A percentile compares a stretch with the other conserved stretches of the same genome.
These are phyloP conservation scores for Sminthopsis crassicaudata DNA, from an alignment of 2,113 vertebrate genomes.

Conservation along the genomic window DNA sequence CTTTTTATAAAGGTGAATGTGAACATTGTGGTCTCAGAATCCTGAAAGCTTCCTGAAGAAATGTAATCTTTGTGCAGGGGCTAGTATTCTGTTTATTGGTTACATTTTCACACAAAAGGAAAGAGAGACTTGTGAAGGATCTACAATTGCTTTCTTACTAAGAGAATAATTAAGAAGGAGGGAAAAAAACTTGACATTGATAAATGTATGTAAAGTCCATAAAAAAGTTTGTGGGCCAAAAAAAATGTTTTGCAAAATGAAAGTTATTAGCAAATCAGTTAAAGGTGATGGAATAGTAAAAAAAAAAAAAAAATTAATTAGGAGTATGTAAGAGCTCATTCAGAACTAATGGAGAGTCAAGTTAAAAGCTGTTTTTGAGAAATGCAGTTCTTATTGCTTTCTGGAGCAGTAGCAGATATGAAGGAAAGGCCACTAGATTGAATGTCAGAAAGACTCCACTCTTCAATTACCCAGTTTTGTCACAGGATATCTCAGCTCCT, in stretches of 20 bases:
- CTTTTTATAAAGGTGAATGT: neutral
- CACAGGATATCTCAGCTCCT: neutral
- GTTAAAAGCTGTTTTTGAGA: neutral
- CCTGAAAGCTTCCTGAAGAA: neutral
- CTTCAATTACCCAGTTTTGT: neutral
- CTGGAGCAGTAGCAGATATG: neutral
- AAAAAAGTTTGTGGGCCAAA: neutral
- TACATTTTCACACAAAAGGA: neutral
- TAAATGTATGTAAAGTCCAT: neutral
- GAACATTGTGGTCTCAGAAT: neutral
- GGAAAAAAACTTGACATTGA: neutral
- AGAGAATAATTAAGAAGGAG: neutral
- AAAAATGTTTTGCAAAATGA: neutral
- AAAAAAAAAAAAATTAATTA: neutral
- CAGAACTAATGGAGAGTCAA: neutral
- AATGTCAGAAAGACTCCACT: neutral
- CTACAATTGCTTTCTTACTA: neutral
- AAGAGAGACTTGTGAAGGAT: neutral
- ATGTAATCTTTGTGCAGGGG: neutral
- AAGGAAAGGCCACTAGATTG: neutral
- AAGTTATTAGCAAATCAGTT: neutral
- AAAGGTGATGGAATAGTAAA: neutral
- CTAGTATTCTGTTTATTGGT: neutral
- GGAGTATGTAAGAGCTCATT: neutral
- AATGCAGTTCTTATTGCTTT: neutral